Conservation (phyloP, 2,888 invertebrate genomes). For the Chamaedrilus cognettii region DNA sequence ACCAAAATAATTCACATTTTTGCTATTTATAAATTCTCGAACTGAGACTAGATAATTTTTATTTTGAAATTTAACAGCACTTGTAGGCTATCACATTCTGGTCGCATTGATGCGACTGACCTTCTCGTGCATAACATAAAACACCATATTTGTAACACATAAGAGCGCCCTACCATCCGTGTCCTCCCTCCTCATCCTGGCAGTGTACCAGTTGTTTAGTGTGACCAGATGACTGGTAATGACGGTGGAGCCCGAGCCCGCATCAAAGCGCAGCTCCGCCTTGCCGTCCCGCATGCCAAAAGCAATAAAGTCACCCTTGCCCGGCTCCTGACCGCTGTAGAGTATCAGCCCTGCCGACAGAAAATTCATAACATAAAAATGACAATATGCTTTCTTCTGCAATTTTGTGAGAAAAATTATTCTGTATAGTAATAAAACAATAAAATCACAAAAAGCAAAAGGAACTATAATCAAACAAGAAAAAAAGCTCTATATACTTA, state of each 20-base stretch:
- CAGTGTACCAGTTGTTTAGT: conserved; percentile 84
- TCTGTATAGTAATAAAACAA: no score
- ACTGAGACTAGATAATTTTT: no score
- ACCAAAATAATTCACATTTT: no score
- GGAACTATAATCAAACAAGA: not conserved
- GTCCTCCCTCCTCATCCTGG: conserved; percentile 72
- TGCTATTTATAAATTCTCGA: no score
- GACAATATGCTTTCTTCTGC: not conserved
- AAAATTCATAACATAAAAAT: not conserved
- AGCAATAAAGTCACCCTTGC: conserved; percentile 77
- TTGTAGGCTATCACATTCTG: no score
- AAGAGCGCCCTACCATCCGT: conserved; percentile 63
- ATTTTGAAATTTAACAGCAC: no score
- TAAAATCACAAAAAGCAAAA: not conserved
- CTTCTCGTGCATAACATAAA: no score
- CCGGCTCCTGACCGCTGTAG: conserved; percentile 75
- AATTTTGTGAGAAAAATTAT: not conserved
- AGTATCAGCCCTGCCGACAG: conserved; percentile 71
- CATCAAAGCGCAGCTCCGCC: conserved; percentile 81
- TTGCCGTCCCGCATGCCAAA: conserved; percentile 76
- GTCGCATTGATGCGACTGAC: no score
- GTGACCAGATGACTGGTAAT: conserved; percentile 72
- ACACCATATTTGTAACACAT: no score
- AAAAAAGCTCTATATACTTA: no score
- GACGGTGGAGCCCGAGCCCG: conserved; percentile 75